A percentile compares a stretch with the other conserved stretches of the same genome.
Evolutionary conservation across 1,140 invertebrate species (phyloP).

Genomic region (Chelonus insularis): DNA sequence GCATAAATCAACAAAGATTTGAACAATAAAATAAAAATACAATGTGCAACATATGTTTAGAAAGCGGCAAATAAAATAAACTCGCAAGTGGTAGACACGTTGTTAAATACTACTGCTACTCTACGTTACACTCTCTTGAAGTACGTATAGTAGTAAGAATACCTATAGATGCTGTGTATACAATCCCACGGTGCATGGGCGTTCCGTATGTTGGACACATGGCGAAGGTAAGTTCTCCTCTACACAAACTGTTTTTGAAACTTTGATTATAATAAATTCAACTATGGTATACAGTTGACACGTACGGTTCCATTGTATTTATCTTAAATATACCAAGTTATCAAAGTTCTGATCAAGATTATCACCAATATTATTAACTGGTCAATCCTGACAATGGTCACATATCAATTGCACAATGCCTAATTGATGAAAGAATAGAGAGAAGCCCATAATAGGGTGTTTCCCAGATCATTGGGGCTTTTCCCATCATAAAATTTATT

Average conservation of each 20-base stretch:
- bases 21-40: slow-evolving; percentile 20
- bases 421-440: too few species aligned
- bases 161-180: not conserved
- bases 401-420: too few species aligned
- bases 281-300: slow-evolving; percentile 20
- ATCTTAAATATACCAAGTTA: too few species aligned
- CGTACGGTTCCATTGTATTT: not conserved
- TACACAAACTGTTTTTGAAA: slow-evolving; percentile 21
- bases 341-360: too few species aligned
- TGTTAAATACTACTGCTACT: not conserved
- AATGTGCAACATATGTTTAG: slow-evolving; percentile 23
- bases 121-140: too few species aligned
- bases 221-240: slow-evolving; percentile 12
- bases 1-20: not conserved
- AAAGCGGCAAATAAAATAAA: slow-evolving; percentile 26
- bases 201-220: slow-evolving; percentile 34
- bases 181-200: not conserved
- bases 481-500: too few species aligned
- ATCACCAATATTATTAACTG: too few species aligned
- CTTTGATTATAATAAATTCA: slow-evolving; percentile 27
- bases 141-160: too few species aligned
- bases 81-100: slow-evolving; percentile 20
- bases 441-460: too few species aligned
- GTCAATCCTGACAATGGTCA: too few species aligned
- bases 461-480: too few species aligned